Base-by-base conservation (phyloP, 2,797 vertebrate genomes). In the Coilia nasus region DNA sequence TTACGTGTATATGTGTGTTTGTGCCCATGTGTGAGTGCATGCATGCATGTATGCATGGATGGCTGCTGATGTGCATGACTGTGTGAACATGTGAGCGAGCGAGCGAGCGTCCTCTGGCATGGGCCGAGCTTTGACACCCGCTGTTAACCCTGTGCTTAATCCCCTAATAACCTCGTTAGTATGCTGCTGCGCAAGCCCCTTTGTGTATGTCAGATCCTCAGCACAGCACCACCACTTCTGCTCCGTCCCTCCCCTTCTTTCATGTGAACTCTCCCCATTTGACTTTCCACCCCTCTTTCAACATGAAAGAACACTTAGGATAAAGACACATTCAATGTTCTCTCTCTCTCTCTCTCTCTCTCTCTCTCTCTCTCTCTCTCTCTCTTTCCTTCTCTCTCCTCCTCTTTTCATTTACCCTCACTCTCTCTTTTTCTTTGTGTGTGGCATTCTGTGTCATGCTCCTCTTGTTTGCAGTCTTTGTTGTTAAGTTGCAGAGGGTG, bases 91-190 rank as follows among this genome's bases (percentile, higher is more conserved):
- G 75, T 86, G 50, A 14, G 14, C 86, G 81, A 89, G 86, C 62
- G 56, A 62, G 89, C 28, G 56, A 25, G 25, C 0, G 31, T 44
- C 31, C 71, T 85, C 84, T 87, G 83, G 81, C 84, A 83, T 87
- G 81, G 86, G 81, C 86, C 64, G 57, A 87, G 90, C 87, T 89
- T 87, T 88, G 89, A 90, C 91, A 89, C 78, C 85, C 60, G 56
- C 86, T 81, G 84, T 0, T 5, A 46, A 78, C 82, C 86, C 87
- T 81, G 12, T 3, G 82, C 85, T 90, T 91, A 89, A 86, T 90
- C 90, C 88, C 21, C 86, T 81, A 23, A 86, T 82, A 89, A 89
- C 83, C 78, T 28, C 1, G 46, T 60, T 87, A 83, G 83, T 62
- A 19, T 85, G 82, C 9, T 17, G 87, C 87, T 87, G 50, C 50